These are phyloP conservation scores for Mionectes olivaceus DNA, from an alignment of 2,797 vertebrate species.

Conservation along the genomic window DNA sequence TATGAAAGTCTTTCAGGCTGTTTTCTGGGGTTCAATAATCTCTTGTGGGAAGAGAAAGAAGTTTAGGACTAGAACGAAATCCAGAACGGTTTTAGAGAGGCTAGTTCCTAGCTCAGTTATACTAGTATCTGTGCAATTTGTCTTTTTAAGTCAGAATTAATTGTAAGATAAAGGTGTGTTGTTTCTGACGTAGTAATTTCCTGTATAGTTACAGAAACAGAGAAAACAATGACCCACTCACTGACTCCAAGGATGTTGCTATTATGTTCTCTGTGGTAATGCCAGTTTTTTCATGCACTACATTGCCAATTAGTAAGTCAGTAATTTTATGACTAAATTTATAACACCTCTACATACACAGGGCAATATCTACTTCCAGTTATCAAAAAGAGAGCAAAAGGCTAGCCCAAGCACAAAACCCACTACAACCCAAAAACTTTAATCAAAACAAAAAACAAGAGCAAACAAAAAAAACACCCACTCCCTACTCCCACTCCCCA, in stretches of 20 bases:
- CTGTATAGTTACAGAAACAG: not conserved
- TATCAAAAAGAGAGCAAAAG: not conserved
- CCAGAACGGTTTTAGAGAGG: not conserved
- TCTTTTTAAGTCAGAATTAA: not conserved
- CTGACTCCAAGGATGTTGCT: not conserved
- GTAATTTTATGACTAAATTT: not conserved
- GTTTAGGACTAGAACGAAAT: not conserved
- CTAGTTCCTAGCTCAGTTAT: not conserved
- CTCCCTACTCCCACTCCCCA: rapidly evolving
- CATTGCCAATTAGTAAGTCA: not conserved
- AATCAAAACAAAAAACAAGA: not conserved
- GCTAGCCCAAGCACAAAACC: not conserved
- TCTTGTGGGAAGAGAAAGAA: not conserved
- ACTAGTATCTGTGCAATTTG: not conserved
- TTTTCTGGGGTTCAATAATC: not conserved
- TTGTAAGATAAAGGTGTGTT: not conserved
- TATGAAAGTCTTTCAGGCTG: not conserved
- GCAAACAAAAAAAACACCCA: not conserved
- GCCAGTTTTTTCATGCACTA: not conserved
- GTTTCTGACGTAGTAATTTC: not conserved
- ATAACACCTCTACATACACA: not conserved
- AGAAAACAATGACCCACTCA: not conserved
- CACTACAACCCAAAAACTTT: not conserved
- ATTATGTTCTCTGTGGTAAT: not conserved
- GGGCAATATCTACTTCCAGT: not conserved